A percentile compares a stretch with the other conserved stretches of the same genome.
Conservation (phyloP, 2,797 vertebrate genomes). For the Cossypha niveicapilla region DNA sequence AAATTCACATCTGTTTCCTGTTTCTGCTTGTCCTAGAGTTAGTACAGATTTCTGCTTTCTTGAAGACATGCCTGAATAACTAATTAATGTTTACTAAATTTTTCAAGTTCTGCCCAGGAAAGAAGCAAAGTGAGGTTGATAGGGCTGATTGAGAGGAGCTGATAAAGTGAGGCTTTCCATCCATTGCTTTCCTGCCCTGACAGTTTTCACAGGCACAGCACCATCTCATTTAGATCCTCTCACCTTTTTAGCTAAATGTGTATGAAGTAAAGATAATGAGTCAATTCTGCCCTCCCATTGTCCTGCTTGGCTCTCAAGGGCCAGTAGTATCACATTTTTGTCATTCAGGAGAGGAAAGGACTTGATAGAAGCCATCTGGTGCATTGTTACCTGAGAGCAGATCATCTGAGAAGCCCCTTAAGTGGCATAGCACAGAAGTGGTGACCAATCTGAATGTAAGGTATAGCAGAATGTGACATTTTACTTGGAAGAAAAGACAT, state of each 20-base stretch:
- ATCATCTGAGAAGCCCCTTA: neutral
- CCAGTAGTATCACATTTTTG: neutral
- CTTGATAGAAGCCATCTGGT: neutral
- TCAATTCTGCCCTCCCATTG: neutral
- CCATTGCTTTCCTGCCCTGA: neutral
- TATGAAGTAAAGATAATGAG: neutral
- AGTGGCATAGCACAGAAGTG: neutral
- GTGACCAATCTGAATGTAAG: neutral
- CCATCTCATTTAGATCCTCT: neutral
- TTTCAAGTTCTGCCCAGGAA: neutral
- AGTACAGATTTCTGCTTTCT: neutral
- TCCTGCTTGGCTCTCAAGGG: neutral
- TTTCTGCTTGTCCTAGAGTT: neutral
- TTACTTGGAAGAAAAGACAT: neutral
- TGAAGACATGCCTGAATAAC: neutral
- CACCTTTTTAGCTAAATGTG: neutral
- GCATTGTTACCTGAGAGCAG: neutral
- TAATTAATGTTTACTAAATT: neutral
- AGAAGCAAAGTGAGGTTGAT: neutral
- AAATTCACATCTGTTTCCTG: neutral
- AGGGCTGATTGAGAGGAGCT: rapidly evolving
- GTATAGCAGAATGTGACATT: neutral
- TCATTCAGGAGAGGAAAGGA: neutral
- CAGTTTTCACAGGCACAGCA: neutral
- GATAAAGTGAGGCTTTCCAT: neutral